Evolutionary conservation across 1,140 invertebrate species (phyloP).

Genomic region (Aphis craccivora): DNA sequence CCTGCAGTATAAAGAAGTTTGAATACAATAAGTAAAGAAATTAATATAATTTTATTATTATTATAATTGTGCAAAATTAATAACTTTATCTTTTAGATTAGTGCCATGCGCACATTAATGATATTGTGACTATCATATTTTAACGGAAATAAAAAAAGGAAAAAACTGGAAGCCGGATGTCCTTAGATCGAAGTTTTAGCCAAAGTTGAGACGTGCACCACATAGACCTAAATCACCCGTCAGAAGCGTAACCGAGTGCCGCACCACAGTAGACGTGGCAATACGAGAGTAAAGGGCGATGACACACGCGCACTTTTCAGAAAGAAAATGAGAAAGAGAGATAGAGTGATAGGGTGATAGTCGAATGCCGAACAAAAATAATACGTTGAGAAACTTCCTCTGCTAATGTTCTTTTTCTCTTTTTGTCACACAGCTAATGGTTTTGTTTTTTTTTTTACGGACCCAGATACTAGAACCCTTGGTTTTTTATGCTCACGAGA

Average conservation of each 20-base stretch:
- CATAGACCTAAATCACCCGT: conserved; percentile 26
- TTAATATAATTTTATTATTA: not conserved
- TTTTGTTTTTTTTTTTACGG: conserved; percentile 46
- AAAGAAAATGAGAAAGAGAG: not conserved
- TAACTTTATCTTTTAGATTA: not conserved
- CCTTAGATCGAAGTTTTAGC: conserved; percentile 26
- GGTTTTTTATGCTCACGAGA: conserved; percentile 33
- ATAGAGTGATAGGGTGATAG: not conserved
- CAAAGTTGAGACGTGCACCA: conserved; percentile 1
- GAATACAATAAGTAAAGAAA: not conserved
- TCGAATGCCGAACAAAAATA: conserved; percentile 19
- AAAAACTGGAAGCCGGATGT: not conserved
- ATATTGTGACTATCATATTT: not conserved
- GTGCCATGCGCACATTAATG: not conserved
- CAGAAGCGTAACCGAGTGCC: not conserved
- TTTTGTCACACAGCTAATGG: conserved; percentile 43
- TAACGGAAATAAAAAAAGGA: not conserved
- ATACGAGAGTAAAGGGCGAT: not conserved
- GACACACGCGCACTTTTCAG: not conserved
- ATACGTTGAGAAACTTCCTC: conserved; percentile 41
- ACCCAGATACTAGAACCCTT: conserved; percentile 25
- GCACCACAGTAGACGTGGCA: not conserved
- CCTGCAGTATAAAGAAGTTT: not conserved
- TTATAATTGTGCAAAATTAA: not conserved
- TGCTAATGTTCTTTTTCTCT: conserved; percentile 43